Percentiles rank a stretch among this genome's conserved stretches.
phyloP scores from a whole-genome alignment of 2,888 invertebrate genomes.

The Trichopria drosophilae region DNA sequence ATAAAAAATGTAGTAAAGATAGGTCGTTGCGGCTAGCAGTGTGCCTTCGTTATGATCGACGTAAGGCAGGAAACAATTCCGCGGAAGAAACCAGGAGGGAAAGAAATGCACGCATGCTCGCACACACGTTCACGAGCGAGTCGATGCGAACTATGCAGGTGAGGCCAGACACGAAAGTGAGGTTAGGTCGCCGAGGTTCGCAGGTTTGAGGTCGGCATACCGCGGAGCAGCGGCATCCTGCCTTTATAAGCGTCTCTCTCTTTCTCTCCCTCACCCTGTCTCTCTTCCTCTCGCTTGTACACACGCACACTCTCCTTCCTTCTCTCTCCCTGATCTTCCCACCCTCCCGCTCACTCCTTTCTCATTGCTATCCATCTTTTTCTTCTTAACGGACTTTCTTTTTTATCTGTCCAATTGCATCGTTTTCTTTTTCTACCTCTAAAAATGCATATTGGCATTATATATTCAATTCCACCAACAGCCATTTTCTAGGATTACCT shows the following conservation, averaged over 20 bases:
- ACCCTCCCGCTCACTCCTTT: constrained; percentile 14
- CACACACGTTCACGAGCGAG: neutral
- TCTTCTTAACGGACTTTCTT: constrained; percentile 15
- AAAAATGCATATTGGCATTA: neutral
- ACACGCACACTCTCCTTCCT: constrained; percentile 16
- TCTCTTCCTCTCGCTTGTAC: no score
- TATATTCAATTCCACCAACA: neutral
- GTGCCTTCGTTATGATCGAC: no score
- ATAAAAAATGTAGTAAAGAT: no score
- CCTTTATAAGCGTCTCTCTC: constrained; percentile 43
- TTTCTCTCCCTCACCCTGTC: constrained; percentile 10
- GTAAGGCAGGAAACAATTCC: no score
- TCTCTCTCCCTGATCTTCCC: constrained; percentile 24
- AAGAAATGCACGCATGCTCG: neutral
- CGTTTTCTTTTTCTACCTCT: neutral
- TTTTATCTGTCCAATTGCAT: constrained; percentile 7
- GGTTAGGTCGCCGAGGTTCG: constrained; percentile 43
- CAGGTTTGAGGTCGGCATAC: constrained; percentile 45
- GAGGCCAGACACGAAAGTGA: constrained; percentile 41
- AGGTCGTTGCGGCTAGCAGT: no score
- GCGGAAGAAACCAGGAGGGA: neutral
- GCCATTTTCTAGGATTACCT: no score
- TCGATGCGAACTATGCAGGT: constrained; percentile 28
- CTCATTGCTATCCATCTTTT: constrained; percentile 23
- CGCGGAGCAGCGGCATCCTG: constrained; percentile 45